Evolutionary conservation across 2,888 invertebrate genomes (phyloP).

Genomic region (Acanthacorydalis orientalis): DNA sequence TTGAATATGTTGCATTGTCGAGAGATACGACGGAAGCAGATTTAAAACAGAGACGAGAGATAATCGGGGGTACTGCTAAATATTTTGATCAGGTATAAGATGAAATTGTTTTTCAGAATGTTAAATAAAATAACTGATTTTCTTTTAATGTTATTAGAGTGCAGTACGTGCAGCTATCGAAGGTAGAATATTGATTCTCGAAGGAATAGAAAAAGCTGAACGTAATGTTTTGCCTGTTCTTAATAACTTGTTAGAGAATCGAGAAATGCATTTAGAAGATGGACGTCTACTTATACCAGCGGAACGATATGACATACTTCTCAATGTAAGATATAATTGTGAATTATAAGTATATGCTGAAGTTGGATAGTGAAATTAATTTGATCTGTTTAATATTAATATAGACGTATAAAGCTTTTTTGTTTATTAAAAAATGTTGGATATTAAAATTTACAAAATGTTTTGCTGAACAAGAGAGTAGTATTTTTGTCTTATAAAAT

Average conservation of each 20-base stretch:
- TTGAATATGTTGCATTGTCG: slow-evolving; percentile 86
- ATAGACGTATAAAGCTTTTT: too few relatives aligned
- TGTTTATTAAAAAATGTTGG: too few relatives aligned
- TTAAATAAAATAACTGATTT: slow-evolving; percentile 1
- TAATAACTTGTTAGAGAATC: slow-evolving; percentile 90
- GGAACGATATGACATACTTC: slow-evolving; percentile 72
- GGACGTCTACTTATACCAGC: slow-evolving; percentile 85
- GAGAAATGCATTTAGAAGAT: slow-evolving; percentile 97
- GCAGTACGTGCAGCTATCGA: slow-evolving; percentile 84
- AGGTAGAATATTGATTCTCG: slow-evolving; percentile 77
- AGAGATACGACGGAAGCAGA: slow-evolving; percentile 95
- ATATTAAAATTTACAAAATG: too few relatives aligned
- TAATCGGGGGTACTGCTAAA: slow-evolving; percentile 67
- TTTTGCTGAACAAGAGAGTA: too few relatives aligned
- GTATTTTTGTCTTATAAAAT: too few relatives aligned
- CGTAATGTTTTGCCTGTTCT: slow-evolving; percentile 90
- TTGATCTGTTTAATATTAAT: too few relatives aligned
- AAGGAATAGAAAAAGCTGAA: slow-evolving; percentile 96
- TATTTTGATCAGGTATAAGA: slow-evolving; percentile 76
- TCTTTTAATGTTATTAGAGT: slow-evolving; percentile 38
- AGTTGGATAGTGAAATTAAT: too few relatives aligned
- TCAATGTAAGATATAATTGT: slow-evolving; percentile 41
- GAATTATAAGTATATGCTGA: background rate
- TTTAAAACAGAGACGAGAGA: slow-evolving; percentile 88
- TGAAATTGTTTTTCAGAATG: background rate